phyloP scores from a whole-genome alignment of 1,140 invertebrate species.

The Papilio aristodemus region DNA sequence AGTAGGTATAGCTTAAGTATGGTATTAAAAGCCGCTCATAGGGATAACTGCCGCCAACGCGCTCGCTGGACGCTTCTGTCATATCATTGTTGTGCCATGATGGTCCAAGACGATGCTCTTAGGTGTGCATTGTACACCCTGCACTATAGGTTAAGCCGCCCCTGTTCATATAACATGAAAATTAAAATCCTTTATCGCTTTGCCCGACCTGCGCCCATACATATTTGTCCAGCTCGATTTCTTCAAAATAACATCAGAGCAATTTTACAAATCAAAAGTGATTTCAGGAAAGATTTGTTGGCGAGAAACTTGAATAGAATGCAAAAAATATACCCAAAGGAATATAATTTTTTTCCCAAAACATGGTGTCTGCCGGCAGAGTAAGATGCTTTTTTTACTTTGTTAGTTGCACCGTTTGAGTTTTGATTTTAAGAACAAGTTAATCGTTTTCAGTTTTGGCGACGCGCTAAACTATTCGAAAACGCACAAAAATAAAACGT shows the following conservation, averaged over 20 bases:
- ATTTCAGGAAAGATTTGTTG: constrained; percentile 87
- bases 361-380: constrained; percentile 97
- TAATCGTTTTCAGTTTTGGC: constrained; percentile 71
- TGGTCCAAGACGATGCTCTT: too few relatives aligned
- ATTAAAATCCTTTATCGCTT: too few relatives aligned
- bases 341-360: constrained; percentile 95
- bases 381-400: constrained; percentile 78
- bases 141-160: too few relatives aligned
- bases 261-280: constrained; percentile 8
- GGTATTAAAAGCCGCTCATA: too few relatives aligned
- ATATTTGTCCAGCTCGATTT: not conserved
- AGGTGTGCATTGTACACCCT: too few relatives aligned
- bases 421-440: constrained; percentile 26
- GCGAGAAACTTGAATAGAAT: constrained; percentile 93
- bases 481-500: constrained; percentile 87
- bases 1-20: too few relatives aligned
- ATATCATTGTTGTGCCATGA: too few relatives aligned
- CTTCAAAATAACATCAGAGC: not conserved
- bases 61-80: too few relatives aligned
- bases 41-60: too few relatives aligned
- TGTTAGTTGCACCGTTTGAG: not conserved
- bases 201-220: too few relatives aligned
- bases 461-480: constrained; percentile 84
- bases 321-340: constrained; percentile 91
- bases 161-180: too few relatives aligned